A percentile compares a stretch with the other conserved stretches of the same genome.
Conservation (phyloP, 1,140 invertebrate species). For the Hyposmocoma kahamanoa region DNA sequence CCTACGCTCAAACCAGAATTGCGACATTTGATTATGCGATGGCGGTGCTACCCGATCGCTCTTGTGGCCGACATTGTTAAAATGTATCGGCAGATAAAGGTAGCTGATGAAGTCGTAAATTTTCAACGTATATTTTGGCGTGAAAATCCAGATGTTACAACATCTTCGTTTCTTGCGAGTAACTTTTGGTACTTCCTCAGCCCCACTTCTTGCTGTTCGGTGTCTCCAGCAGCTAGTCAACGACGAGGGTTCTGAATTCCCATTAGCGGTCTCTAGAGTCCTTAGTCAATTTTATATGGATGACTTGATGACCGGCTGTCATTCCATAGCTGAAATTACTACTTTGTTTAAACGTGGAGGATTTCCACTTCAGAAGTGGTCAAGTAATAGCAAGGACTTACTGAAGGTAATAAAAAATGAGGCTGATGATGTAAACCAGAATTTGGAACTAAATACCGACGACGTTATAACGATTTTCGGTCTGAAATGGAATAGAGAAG, state of each 20-base stretch:
- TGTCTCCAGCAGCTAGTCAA: conserved; percentile 29
- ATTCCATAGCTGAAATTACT: conserved; percentile 11
- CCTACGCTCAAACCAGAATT: conserved; percentile 21
- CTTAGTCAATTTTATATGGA: conserved; percentile 35
- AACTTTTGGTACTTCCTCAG: conserved; percentile 32
- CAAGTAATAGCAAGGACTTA: conserved; percentile 14
- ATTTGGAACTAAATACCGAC: conserved; percentile 2
- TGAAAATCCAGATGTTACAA: conserved; percentile 5
- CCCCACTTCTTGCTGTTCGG: no score
- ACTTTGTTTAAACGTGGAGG: conserved; percentile 5
- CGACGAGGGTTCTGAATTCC: conserved; percentile 13
- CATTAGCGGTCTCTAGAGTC: conserved; percentile 9
- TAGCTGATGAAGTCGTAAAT: no score
- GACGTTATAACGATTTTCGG: conserved; percentile 13
- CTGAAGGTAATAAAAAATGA: neutral
- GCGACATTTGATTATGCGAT: conserved; percentile 39
- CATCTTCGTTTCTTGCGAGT: conserved; percentile 22
- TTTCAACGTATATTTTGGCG: conserved; percentile 36
- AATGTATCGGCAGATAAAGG: no score
- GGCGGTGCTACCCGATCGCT: conserved; percentile 29
- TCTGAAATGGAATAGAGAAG: conserved; percentile 7
- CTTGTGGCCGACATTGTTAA: conserved; percentile 43
- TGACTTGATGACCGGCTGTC: conserved; percentile 27
- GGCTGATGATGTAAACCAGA: neutral
- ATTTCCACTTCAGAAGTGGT: conserved; percentile 18